phyloP scores from a whole-genome alignment of 2,113 vertebrate species.

The Cochlearius cochlearius region DNA sequence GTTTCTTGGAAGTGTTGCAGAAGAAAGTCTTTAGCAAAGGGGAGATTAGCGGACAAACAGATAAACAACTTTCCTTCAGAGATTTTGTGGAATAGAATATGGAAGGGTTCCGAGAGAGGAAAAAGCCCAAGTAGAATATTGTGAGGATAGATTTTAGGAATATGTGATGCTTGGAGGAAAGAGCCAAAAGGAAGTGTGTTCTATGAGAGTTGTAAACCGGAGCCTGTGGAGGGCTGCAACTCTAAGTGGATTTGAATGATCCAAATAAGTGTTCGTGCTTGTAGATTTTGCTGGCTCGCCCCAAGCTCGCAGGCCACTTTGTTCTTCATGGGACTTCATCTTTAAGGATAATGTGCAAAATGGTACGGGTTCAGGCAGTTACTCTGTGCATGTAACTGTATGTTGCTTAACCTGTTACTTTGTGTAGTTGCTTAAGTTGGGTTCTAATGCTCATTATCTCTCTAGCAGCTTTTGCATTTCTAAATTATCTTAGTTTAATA shows the following conservation, averaged over 20 bases:
- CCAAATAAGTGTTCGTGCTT: not conserved
- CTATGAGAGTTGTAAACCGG: not conserved
- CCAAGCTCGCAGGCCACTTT: not conserved
- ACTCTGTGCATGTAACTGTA: not conserved
- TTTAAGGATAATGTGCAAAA: not conserved
- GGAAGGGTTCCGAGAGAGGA: not conserved
- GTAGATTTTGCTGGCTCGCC: not conserved
- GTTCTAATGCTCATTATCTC: not conserved
- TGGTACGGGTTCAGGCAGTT: not conserved
- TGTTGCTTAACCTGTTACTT: not conserved
- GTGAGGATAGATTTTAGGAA: not conserved
- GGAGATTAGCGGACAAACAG: not conserved
- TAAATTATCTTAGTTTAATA: not conserved
- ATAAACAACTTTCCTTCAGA: not conserved
- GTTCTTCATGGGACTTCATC: not conserved
- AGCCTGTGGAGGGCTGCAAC: not conserved
- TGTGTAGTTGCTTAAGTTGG: not conserved
- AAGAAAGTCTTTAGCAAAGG: not conserved
- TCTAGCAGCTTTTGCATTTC: not conserved
- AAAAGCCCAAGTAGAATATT: not conserved
- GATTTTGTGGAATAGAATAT: not conserved
- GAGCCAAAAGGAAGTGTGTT: not conserved
- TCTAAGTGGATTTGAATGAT: not conserved
- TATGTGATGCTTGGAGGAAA: not conserved
- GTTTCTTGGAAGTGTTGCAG: not conserved